Evolutionary conservation across 1,140 invertebrate species (phyloP), one percentile per base, ranked within the genome.

Genomic region (Ceratina australensis): DNA sequence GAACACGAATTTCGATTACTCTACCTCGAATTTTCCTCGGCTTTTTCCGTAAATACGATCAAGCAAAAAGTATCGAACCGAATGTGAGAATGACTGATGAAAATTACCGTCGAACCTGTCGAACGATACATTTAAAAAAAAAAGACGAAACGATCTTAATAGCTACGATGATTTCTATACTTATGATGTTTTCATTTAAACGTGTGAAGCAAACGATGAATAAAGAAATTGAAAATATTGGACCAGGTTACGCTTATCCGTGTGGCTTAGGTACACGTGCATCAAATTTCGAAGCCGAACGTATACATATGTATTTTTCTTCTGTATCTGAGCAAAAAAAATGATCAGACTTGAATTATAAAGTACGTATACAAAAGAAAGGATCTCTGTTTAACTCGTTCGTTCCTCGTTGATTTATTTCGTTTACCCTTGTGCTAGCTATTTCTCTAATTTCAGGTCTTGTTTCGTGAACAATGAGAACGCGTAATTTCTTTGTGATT

Each of bases 321-420:
- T 42, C 33, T 42, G 33, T 42, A 42, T 42, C 33, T 10, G 33
- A 42, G 33, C 33, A 33, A 5, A 22, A 42, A 18, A 24, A 26
- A 26, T 49, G 56, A 28, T 15, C 26, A 33, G 33, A 24, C 5
- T 54, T 50, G 47, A 77, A 20, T 77, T 71, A n/a, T 54, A 18
- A 57, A 67, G 33, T 71, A 22, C 67, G 69, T 33, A 77, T 71
- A 71, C 74, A 77, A 66, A 47, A 61, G 66, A 66, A 61, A 61
- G 26, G 50, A 61, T 77, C 63, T 71, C 52, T 33, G 42, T 61
- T 60, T 67, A 33, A 16, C 2, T n/a, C 1, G 8, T 57, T 69
- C 26, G 18, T 24, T 42, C 8, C 4, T n/a, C n/a, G 22, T 56
- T 18, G 16, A 57, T 49, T 13, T 4, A 4, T 33, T 57, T 13